A percentile compares a stretch with the other conserved stretches of the same genome.
These are phyloP conservation scores for Syrista parreyssii DNA, from an alignment of 2,888 invertebrate genomes.

Conservation along the genomic window DNA sequence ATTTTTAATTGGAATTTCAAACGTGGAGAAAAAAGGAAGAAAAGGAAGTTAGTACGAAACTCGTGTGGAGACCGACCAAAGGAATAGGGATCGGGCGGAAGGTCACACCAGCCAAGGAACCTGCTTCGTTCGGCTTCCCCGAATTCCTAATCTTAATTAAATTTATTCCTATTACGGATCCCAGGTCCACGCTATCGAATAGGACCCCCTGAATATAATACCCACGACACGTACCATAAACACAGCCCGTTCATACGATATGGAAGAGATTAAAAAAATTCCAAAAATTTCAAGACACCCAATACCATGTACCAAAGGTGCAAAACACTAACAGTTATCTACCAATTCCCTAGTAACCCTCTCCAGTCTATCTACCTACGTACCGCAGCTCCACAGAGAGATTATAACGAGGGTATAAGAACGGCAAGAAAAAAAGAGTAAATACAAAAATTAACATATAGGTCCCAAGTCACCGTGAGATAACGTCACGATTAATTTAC, in stretches of 20 bases:
- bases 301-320: neutral
- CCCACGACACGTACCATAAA: neutral
- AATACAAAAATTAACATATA: slow-evolving; percentile 19
- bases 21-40: slow-evolving; percentile 3
- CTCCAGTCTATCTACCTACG: neutral
- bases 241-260: neutral
- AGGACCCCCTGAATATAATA: neutral
- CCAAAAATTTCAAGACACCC: neutral
- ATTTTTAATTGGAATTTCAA: slow-evolving; percentile 53
- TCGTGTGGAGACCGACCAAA: slow-evolving; percentile 26
- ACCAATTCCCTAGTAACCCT: no score
- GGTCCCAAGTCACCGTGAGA: slow-evolving; percentile 43
- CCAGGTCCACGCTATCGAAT: slow-evolving; percentile 13
- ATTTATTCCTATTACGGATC: slow-evolving; percentile 58
- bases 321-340: neutral
- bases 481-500: slow-evolving; percentile 60
- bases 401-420: neutral
- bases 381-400: neutral
- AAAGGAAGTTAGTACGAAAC: slow-evolving; percentile 14
- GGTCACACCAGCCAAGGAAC: slow-evolving; percentile 38
- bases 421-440: slow-evolving; percentile 11
- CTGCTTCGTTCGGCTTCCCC: slow-evolving; percentile 49
- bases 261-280: neutral
- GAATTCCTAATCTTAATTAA: slow-evolving; percentile 65
- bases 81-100: slow-evolving; percentile 36